phyloP scores from a whole-genome alignment of 2,113 vertebrate genomes.

The Steatornis caripensis region DNA sequence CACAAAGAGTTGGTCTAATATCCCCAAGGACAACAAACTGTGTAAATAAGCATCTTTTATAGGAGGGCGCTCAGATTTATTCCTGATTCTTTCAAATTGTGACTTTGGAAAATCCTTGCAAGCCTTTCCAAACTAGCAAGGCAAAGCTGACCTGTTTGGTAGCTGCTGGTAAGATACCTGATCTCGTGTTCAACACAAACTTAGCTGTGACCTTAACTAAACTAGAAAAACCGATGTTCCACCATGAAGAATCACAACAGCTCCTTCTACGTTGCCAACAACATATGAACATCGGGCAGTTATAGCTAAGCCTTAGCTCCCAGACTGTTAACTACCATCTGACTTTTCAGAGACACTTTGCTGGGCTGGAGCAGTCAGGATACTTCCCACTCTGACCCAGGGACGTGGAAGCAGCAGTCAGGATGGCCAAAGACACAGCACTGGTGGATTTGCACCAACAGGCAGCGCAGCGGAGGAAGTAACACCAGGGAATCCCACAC shows the following conservation, averaged over 20 bases:
- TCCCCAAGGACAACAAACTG: background rate
- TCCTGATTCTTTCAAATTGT: background rate
- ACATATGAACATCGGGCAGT: background rate
- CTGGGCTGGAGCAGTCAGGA: background rate
- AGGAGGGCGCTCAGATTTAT: background rate
- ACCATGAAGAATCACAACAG: background rate
- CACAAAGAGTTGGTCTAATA: slow-evolving; percentile 14
- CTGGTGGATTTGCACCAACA: background rate
- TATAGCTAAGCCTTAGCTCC: background rate
- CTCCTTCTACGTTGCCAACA: background rate
- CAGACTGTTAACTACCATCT: background rate
- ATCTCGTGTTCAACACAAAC: background rate
- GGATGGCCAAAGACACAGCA: background rate
- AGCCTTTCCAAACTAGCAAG: background rate
- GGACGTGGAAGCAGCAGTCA: background rate
- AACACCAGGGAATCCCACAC: background rate
- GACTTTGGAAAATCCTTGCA: background rate
- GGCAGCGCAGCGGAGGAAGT: background rate
- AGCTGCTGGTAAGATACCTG: background rate
- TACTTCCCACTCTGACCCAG: background rate
- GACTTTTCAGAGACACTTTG: background rate
- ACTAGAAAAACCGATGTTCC: background rate
- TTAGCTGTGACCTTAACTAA: background rate
- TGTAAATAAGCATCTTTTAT: slow-evolving; percentile 13
- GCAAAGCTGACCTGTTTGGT: background rate